Evolutionary conservation across 2,113 vertebrate genomes (phyloP), one percentile per base, ranked within the genome.

Genomic region (Scatophagus argus): DNA sequence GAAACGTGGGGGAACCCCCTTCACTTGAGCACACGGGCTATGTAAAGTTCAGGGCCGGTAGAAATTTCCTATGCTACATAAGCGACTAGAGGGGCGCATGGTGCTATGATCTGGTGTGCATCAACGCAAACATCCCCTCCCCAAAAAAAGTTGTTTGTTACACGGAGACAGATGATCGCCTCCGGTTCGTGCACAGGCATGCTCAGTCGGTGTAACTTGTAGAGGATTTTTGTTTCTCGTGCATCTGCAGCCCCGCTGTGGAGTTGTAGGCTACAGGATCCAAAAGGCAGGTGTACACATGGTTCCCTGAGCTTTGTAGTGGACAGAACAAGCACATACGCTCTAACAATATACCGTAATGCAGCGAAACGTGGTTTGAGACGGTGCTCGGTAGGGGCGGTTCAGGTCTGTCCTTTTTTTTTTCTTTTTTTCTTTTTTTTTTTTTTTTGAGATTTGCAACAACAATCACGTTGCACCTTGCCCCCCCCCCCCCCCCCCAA

Each of bases 261-360:
- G 71, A 81, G 68, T 70, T 67, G 54, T 29, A 25, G 25, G 58
- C 52, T 84, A 82, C 88, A 86, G 85, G 92, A 93, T 91, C 91
- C 92, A 78, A 43, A 47, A 51, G 90, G 93, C 96, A 97, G 96
- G 96, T 97, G 96, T 96, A 95, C 87, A 89, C 92, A 94, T 89
- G 94, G 94, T 93, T 90, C 93, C 89, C 78, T 77, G 85, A 83
- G 87, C 92, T 88, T 23, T 90, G 59, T 5, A 60, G 62, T 55
- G 64, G 19, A 52, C 46, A 34, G 31, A 93, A 91, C 87, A 3
- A 27, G 23, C 73, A 14, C 3, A 25, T 9, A 47, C 90, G 88
- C 91, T 86, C 85, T 91, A 94, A 96, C 95, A 96, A 96, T 16
- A 32, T 14, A 49, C 92, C 27, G 70, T 8, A 39, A 77, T 29